phyloP scores from a whole-genome alignment of 1,140 invertebrate species.

The Ephestia elutella region DNA sequence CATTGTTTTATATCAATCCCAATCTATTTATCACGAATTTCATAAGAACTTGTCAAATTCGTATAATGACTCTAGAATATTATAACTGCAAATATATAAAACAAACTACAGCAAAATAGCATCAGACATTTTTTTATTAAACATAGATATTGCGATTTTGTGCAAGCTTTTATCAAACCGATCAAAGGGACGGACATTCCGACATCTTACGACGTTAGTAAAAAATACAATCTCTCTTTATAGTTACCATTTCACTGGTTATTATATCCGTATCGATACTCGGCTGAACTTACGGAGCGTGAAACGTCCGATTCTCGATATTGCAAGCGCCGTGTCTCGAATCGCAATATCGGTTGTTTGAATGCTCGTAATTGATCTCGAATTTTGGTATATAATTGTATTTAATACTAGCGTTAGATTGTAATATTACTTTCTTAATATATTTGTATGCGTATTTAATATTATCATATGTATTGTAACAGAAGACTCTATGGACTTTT shows the following conservation, averaged over 20 bases:
- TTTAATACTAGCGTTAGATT: too few relatives aligned
- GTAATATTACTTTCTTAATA: too few relatives aligned
- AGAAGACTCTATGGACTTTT: too few relatives aligned
- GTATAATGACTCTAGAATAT: slow-evolving; percentile 14
- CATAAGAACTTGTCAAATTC: too few relatives aligned
- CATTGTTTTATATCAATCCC: too few relatives aligned
- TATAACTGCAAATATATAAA: slow-evolving; percentile 5
- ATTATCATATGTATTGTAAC: too few relatives aligned
- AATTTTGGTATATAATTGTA: too few relatives aligned
- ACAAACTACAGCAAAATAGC: too few relatives aligned
- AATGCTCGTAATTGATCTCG: too few relatives aligned
- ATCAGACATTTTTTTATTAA: slow-evolving; percentile 37
- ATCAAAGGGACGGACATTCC: slow-evolving; percentile 72
- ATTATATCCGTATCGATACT: slow-evolving; percentile 70
- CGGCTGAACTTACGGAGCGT: slow-evolving; percentile 63
- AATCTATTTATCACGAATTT: too few relatives aligned
- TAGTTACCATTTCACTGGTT: slow-evolving; percentile 73
- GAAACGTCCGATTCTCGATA: slow-evolving; percentile 60
- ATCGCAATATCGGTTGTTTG: too few relatives aligned
- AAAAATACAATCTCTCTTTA: slow-evolving; percentile 74
- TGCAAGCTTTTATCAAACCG: slow-evolving; percentile 66
- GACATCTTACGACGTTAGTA: slow-evolving; percentile 72
- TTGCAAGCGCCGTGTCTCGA: slow-evolving; percentile 41
- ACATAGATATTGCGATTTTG: slow-evolving; percentile 44
- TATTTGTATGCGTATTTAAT: too few relatives aligned